phyloP scores from a whole-genome alignment of 2,888 invertebrate species.

The Troides aeacus region DNA sequence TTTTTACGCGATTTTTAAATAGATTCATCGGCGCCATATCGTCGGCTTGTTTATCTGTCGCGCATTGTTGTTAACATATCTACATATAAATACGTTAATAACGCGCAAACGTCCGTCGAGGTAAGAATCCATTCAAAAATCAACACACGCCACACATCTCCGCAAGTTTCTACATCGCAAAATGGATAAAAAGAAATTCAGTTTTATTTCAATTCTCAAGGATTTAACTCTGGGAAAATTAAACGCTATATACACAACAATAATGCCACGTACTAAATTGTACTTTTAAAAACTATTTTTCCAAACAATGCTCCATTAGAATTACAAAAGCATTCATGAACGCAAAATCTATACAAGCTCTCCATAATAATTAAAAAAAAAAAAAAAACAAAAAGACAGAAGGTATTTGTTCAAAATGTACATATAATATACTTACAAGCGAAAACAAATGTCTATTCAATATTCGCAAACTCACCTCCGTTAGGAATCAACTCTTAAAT shows the following conservation, averaged over 20 bases:
- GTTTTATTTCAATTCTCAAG: conserved; percentile 67
- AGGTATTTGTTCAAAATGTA: conserved; percentile 71
- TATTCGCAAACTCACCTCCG: conserved; percentile 46
- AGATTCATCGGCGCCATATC: conserved; percentile 41
- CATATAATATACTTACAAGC: conserved; percentile 74
- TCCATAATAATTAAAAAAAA: conserved; percentile 49
- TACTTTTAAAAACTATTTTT: conserved; percentile 38
- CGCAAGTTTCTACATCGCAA: conserved; percentile 53
- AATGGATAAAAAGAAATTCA: conserved; percentile 51
- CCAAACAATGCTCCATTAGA: conserved; percentile 44
- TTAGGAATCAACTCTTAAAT: conserved; percentile 40
- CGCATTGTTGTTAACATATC: conserved; percentile 4
- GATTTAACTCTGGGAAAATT: conserved; percentile 73
- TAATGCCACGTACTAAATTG: conserved; percentile 52
- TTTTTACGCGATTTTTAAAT: conserved; percentile 54
- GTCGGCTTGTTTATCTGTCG: conserved; percentile 9
- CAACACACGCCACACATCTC: conserved; percentile 45
- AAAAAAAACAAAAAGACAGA: conserved; percentile 45
- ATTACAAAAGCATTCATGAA: conserved; percentile 56
- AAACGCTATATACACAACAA: conserved; percentile 75
- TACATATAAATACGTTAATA: conserved; percentile 12
- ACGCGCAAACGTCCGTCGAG: conserved; percentile 6
- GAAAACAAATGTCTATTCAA: conserved; percentile 54
- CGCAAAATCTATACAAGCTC: conserved; percentile 65
- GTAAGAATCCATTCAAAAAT: conserved; percentile 51